These are phyloP conservation scores for Oxytorus armatus DNA, from an alignment of 2,888 invertebrate species.

Conservation along the genomic window DNA sequence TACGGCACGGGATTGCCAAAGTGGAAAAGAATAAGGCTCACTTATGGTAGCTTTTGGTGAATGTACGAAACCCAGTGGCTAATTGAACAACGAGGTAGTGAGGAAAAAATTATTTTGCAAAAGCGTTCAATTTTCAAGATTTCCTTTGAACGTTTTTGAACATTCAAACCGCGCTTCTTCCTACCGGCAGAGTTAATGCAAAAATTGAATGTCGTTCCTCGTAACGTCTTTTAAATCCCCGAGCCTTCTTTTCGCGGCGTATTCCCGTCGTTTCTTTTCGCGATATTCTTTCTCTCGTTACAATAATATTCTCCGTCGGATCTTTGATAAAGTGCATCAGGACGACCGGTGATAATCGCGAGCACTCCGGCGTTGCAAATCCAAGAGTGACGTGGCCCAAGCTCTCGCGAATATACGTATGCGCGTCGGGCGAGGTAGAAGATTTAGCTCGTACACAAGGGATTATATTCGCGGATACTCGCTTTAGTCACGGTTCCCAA, in stretches of 20 bases:
- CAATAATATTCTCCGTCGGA: constrained; percentile 56
- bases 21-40: background rate
- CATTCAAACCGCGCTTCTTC: too few relatives aligned
- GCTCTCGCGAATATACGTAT: constrained; percentile 22
- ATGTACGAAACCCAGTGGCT: too few relatives aligned
- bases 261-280: constrained; percentile 13
- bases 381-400: constrained; percentile 54
- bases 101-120: too few relatives aligned
- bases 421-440: constrained; percentile 32
- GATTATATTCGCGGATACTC: constrained; percentile 59
- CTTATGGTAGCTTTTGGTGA: too few relatives aligned
- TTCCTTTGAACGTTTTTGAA: too few relatives aligned
- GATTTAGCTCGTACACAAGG: constrained; percentile 18
- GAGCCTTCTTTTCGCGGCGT: background rate
- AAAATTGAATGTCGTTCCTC: background rate
- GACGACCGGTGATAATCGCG: constrained; percentile 65
- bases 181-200: too few relatives aligned
- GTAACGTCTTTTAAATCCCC: background rate
- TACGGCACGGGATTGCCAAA: background rate
- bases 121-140: too few relatives aligned
- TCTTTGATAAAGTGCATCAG: constrained; percentile 65
- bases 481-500: constrained; percentile 51
- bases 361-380: constrained; percentile 58
- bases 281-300: constrained; percentile 58
- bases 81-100: too few relatives aligned